Evolutionary conservation across 2,113 vertebrate genomes (phyloP).

Genomic region (Phalacrocorax carbo): DNA sequence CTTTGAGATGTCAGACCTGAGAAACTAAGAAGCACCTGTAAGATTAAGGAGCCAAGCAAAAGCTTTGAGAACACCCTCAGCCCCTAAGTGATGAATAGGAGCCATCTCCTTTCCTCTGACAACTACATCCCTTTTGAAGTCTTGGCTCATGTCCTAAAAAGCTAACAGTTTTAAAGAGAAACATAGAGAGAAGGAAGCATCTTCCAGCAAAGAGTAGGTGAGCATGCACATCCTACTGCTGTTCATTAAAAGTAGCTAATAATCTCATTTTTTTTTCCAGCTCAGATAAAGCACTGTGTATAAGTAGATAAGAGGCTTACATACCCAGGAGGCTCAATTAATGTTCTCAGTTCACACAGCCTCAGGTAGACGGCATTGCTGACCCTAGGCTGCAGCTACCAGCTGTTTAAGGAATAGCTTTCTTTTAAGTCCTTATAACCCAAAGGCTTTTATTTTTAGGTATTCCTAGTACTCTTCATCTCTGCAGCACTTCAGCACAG

Average conservation of each 20-base stretch:
- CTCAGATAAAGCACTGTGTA: conserved; percentile 5
- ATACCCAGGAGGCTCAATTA: conserved; percentile 63
- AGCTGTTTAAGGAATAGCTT: conserved; percentile 14
- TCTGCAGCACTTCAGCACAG: neutral
- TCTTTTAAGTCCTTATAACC: neutral
- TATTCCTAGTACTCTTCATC: neutral
- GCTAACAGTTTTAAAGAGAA: neutral
- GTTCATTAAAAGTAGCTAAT: conserved; percentile 59
- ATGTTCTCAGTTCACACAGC: neutral
- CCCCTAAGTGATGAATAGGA: neutral
- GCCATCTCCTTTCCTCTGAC: neutral
- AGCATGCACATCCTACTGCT: neutral
- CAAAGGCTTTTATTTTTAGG: conserved; percentile 15
- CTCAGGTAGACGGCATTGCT: conserved; percentile 22
- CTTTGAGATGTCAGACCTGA: conserved; percentile 3
- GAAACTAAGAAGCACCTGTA: neutral
- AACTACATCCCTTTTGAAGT: neutral
- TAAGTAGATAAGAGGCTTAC: conserved; percentile 66
- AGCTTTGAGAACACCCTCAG: neutral
- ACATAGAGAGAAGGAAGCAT: neutral
- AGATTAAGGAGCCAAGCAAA: neutral
- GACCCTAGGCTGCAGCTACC: conserved; percentile 27
- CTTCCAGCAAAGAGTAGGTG: neutral
- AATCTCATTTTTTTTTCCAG: neutral
- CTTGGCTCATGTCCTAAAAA: neutral